phyloP scores from a whole-genome alignment of 2,113 vertebrate species.

The Deroptyus accipitrinus region DNA sequence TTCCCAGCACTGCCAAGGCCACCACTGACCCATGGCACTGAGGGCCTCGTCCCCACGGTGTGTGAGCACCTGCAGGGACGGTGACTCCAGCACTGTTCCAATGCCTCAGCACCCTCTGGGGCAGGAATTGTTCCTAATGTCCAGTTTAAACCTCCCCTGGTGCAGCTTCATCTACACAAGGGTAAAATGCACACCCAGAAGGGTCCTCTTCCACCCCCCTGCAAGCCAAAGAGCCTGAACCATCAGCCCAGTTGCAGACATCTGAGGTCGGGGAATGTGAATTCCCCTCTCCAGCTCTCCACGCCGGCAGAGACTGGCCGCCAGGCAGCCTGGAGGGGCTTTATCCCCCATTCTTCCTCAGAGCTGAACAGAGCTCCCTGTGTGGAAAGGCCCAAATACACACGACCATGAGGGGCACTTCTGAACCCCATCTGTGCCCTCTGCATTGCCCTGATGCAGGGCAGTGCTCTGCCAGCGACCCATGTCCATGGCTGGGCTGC shows the following conservation, averaged over 20 bases:
- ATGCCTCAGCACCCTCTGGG: background rate
- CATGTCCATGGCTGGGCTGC: rapidly evolving
- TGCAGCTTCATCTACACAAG: background rate
- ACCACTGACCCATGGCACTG: background rate
- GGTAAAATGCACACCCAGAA: background rate
- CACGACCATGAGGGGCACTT: rapidly evolving
- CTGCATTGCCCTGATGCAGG: rapidly evolving
- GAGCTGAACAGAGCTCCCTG: background rate
- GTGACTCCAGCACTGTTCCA: background rate
- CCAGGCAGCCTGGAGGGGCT: background rate
- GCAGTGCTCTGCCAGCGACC: background rate
- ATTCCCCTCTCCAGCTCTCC: rapidly evolving
- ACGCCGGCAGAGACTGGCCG: background rate
- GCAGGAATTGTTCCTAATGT: background rate
- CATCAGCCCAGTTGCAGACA: background rate
- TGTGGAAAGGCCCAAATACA: background rate
- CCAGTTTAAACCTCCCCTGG: background rate
- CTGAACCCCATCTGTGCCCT: background rate
- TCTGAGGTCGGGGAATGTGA: background rate
- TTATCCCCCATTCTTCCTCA: background rate
- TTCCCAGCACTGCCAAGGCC: background rate
- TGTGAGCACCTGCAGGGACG: background rate
- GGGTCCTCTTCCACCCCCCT: background rate
- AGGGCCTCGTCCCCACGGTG: background rate
- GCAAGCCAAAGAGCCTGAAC: background rate